Percentiles rank a stretch among this genome's conserved stretches.
Evolutionary conservation across 2,797 vertebrate genomes (phyloP).

Genomic region (Tenualosa thibaudeaui): DNA sequence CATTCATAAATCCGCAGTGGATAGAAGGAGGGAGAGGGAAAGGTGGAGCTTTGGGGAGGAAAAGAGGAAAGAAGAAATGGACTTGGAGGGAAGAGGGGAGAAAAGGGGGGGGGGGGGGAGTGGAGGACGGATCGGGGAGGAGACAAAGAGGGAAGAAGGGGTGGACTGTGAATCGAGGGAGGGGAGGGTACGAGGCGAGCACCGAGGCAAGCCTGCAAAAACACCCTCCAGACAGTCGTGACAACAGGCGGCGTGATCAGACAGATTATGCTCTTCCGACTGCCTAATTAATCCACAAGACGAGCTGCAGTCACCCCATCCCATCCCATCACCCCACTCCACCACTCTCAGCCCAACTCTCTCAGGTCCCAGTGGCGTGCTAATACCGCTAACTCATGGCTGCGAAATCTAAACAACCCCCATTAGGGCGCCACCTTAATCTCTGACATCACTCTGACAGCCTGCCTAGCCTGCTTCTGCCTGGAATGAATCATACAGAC

Average conservation of each 20-base stretch:
- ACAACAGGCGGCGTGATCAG: not conserved
- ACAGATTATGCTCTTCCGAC: conserved; percentile 19
- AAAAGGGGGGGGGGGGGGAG: not conserved
- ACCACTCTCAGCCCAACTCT: not conserved
- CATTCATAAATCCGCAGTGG: conserved; percentile 4
- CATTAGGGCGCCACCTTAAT: conserved; percentile 15
- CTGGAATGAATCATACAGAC: not conserved
- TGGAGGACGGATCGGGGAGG: not conserved
- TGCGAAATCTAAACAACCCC: conserved; percentile 7
- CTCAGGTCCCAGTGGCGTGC: conserved; percentile 29
- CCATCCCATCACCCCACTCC: not conserved
- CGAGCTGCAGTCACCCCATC: not conserved
- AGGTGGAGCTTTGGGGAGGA: not conserved
- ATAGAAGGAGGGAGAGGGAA: not conserved
- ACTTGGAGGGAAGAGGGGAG: not conserved
- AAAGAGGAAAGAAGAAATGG: not conserved
- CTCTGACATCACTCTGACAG: conserved; percentile 25
- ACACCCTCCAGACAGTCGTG: not conserved
- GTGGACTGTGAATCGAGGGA: not conserved
- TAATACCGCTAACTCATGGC: conserved; percentile 18
- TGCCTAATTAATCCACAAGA: conserved; percentile 43
- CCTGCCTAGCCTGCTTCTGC: not conserved
- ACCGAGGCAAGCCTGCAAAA: no score
- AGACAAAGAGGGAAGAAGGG: not conserved
- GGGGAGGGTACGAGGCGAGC: not conserved